Evolutionary conservation across 2,113 vertebrate genomes (phyloP), one percentile per base, ranked within the genome.

Genomic region (Riparia riparia): DNA sequence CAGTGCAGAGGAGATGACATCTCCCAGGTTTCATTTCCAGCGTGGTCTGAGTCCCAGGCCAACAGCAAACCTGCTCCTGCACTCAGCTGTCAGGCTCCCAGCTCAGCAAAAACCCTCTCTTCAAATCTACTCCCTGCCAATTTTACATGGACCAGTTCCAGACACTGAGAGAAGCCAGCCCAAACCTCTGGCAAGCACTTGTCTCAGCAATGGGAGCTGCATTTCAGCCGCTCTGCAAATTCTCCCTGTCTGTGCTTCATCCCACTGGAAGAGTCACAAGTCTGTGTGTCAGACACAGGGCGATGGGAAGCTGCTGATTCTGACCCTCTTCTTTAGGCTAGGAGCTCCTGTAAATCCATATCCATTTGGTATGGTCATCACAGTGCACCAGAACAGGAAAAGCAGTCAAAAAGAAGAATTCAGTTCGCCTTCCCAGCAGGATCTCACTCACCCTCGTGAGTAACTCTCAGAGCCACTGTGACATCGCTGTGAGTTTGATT

Each of bases 201-300:
- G 63, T 69, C 74, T 44, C 68, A 89, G 85, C 58, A 44, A 9
- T 2, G 60, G 77, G 79, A 95, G 18, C 61, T 77, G 39, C 79
- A 51, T 80, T 93, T 85, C 84, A 91, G 82, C 89, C 89, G 93
- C 89, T 78, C 93, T 95, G 93, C 72, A 94, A 78, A 88, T 94
- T 83, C 88, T 72, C 82, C 57, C 83, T 63, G 8, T 47, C 58
- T 65, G 49, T 80, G 79, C 92, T 90, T 53, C 83, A 58, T 92
- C 93, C 91, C 87, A 74, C 90, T 91, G 93, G 54, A 63, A 53
- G 68, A 90, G 74, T 86, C 91, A 94, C 86, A 70, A 37, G 84
- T 29, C 22, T 74, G 53, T 29, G 87, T 71, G 87, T 87, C 87
- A 82, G 84, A 61, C 24, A 70, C 3, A 6, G 78, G 81, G 37